Evolutionary conservation across 2,797 vertebrate species (phyloP).

Genomic region (Phrynocephalus guinanensis): DNA sequence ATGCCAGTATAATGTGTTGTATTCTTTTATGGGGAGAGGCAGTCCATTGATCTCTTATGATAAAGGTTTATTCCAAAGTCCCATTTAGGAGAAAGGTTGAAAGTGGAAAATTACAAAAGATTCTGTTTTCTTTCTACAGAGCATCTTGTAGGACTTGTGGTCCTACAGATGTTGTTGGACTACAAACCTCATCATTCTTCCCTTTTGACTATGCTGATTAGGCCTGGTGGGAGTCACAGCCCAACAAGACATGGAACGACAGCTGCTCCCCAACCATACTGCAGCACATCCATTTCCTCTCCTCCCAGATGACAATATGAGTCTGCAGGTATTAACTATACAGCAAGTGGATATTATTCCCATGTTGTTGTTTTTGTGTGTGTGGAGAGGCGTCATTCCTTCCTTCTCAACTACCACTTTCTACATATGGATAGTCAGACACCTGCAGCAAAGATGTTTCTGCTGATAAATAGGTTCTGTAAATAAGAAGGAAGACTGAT

Average conservation of each 20-base stretch:
- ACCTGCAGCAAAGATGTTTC: neutral
- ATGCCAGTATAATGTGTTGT: neutral
- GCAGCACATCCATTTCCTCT: neutral
- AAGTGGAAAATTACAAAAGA: neutral
- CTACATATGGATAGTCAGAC: neutral
- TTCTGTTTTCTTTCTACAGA: neutral
- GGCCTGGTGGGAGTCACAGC: neutral
- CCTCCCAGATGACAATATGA: neutral
- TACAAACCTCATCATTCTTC: neutral
- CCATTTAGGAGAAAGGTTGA: neutral
- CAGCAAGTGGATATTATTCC: neutral
- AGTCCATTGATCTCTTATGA: no score
- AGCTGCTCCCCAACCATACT: neutral
- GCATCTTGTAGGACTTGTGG: neutral
- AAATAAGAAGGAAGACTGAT: no score
- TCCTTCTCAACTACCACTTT: neutral
- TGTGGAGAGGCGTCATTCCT: no score
- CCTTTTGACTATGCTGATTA: neutral
- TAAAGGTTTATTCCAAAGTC: neutral
- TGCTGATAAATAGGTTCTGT: no score
- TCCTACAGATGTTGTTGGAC: no score
- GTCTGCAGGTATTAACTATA: neutral
- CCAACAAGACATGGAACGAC: neutral
- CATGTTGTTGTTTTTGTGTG: no score
- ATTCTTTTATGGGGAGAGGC: no score